Base-by-base conservation (phyloP, 2,888 invertebrate species). In the Spialia ferax region DNA sequence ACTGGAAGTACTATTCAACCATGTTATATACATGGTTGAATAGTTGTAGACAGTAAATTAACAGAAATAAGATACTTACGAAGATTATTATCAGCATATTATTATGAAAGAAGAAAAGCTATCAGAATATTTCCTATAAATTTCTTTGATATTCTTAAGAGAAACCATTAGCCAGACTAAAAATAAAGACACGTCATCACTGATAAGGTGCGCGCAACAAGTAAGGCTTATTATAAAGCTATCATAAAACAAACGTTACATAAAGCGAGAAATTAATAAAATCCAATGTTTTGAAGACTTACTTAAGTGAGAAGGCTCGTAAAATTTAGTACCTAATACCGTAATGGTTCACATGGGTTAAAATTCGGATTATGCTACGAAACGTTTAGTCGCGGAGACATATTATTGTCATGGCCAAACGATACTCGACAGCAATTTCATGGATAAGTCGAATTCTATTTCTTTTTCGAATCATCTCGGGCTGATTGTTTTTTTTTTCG, bases 111-210 rank as follows among this genome's bases (percentile, higher is more conserved):
- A n/a, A n/a, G n/a, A n/a, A n/a, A n/a, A n/a, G n/a, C 56, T 35
- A 57, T 66, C 18, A 52, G 52, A 59, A 52, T 20, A 38, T 52
- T 59, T 20, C 8, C n/a, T n/a, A n/a, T n/a, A 26, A 6, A 13
- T 32, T 52, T 59, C 59, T 59, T 11, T 22, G 32, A 35, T 57
- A 50, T 29, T 56, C 38, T 29, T 54, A 48, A 62, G 45, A 61
- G 52, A 26, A 57, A 63, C 60, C 63, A 67, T 61, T 55, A 61
- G 62, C 48, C 15, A 62, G 60, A 52, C 59, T 82, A 80, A 82
- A 84, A 85, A 83, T 85, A 84, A 83, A 79, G 76, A 75, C 77
- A 74, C 80, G 82, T 81, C 80, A 83, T 62, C 62, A 42, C 74
- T 79, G 85, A 87, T 87, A 88, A 87, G 80, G 65, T n/a, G n/a